These are phyloP conservation scores for Ennomos erosarius DNA, from an alignment of 2,888 invertebrate genomes.

Conservation along the genomic window DNA sequence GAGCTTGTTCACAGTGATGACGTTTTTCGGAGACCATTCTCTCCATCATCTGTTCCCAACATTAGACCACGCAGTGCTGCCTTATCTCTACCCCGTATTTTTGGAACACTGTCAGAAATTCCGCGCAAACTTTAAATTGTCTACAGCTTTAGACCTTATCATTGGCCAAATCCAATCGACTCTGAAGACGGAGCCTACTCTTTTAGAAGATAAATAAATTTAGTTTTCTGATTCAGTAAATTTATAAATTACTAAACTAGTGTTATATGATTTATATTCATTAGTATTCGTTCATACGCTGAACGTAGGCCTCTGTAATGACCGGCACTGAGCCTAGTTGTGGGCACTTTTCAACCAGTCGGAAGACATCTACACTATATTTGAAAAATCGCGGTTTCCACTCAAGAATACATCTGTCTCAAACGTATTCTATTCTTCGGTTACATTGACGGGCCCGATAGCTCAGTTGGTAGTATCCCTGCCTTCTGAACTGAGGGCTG, in stretches of 20 bases:
- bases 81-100: constrained; percentile 84
- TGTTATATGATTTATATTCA: no score
- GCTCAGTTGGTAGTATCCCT: no score
- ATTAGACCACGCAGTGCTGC: constrained; percentile 89
- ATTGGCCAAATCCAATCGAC: constrained; percentile 82
- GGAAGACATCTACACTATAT: no score
- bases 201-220: constrained; percentile 20
- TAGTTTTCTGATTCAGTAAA: neutral
- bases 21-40: constrained; percentile 90
- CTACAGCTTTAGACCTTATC: constrained; percentile 85
- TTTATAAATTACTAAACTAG: no score
- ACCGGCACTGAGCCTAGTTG: neutral
- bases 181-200: constrained; percentile 43
- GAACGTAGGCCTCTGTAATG: neutral
- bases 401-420: no score
- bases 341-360: neutral
- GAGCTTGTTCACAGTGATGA: constrained; percentile 87
- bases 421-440: no score
- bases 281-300: no score
- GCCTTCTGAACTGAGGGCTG: no score
- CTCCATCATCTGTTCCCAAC: constrained; percentile 92
- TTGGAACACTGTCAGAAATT: constrained; percentile 79
- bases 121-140: constrained; percentile 64
- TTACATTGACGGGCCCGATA: no score
- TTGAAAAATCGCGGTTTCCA: no score